Conservation (phyloP, 2,113 vertebrate genomes). For the Notothenia coriiceps region DNA sequence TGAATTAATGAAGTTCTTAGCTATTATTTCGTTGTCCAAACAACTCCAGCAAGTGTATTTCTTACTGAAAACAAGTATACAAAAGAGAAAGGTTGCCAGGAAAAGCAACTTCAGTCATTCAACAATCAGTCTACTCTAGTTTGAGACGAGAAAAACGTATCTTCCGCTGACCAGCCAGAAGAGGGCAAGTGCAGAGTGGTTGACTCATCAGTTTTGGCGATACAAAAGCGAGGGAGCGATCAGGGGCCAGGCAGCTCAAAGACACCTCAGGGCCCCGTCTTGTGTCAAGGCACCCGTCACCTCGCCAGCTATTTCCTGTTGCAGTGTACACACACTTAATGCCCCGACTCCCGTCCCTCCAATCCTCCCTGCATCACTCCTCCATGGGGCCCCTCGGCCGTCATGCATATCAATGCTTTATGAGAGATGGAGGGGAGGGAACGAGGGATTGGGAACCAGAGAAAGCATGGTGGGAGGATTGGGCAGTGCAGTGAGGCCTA, state of each 20-base stretch:
- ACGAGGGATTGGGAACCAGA: conserved; percentile 74
- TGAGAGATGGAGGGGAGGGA: conserved; percentile 64
- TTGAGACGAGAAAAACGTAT: conserved; percentile 26
- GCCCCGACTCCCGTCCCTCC: conserved; percentile 73
- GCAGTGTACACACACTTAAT: conserved; percentile 80
- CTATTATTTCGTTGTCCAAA: not conserved
- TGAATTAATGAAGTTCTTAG: not conserved
- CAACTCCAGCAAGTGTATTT: not conserved
- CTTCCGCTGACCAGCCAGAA: not conserved
- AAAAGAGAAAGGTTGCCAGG: not conserved
- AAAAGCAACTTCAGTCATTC: not conserved
- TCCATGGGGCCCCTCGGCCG: conserved; percentile 64
- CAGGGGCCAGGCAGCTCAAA: conserved; percentile 29
- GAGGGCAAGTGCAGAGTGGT: conserved; percentile 18
- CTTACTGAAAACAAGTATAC: conserved; percentile 3
- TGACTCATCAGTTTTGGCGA: conserved; percentile 46
- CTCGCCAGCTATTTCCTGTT: conserved; percentile 81
- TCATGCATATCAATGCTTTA: conserved; percentile 86
- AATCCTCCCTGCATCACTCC: conserved; percentile 61
- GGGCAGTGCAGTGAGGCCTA: conserved; percentile 82
- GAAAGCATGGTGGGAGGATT: conserved; percentile 75
- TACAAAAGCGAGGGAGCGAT: conserved; percentile 28
- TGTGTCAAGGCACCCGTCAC: conserved; percentile 81
- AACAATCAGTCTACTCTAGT: not conserved
- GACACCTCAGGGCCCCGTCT: conserved; percentile 55